These are phyloP conservation scores for Epizoanthus scotinus DNA, from an alignment of 92 coral and sea anemone species.

Conservation along the genomic window DNA sequence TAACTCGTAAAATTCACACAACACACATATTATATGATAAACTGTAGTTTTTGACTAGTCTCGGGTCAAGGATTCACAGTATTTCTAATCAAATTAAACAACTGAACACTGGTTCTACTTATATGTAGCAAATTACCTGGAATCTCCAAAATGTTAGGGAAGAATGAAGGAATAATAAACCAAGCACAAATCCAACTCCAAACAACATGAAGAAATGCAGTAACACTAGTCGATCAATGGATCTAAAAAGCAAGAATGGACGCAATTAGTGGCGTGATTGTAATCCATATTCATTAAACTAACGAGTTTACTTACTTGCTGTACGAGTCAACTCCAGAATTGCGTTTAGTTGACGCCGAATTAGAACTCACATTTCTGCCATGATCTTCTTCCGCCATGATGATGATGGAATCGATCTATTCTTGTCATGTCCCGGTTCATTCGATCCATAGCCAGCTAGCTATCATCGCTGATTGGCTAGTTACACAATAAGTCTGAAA, in stretches of 20 bases:
- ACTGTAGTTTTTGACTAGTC: background rate
- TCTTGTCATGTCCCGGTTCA: background rate
- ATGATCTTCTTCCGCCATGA: constrained; percentile 40
- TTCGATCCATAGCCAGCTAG: background rate
- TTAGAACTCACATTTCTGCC: constrained; percentile 11
- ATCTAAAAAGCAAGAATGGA: constrained; percentile 40
- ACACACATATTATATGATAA: too few species aligned
- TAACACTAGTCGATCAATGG: constrained; percentile 82
- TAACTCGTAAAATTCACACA: background rate
- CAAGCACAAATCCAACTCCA: constrained; percentile 82
- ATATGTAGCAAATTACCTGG: constrained; percentile 53
- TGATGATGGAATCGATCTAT: constrained; percentile 8
- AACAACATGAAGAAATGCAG: constrained; percentile 85
- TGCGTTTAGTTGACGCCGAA: constrained; percentile 29
- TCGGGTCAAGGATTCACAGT: background rate
- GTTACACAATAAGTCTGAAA: background rate
- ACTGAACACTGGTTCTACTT: background rate
- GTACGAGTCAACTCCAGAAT: constrained; percentile 35
- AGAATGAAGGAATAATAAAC: constrained; percentile 81
- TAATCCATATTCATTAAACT: background rate
- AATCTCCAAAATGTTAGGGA: constrained; percentile 87
- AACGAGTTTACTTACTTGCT: constrained; percentile 38
- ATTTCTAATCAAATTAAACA: background rate
- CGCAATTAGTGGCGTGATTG: constrained; percentile 1
- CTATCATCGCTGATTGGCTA: constrained; percentile 10